phyloP scores from a whole-genome alignment of 1,140 invertebrate species.

The Theocolax elegans region DNA sequence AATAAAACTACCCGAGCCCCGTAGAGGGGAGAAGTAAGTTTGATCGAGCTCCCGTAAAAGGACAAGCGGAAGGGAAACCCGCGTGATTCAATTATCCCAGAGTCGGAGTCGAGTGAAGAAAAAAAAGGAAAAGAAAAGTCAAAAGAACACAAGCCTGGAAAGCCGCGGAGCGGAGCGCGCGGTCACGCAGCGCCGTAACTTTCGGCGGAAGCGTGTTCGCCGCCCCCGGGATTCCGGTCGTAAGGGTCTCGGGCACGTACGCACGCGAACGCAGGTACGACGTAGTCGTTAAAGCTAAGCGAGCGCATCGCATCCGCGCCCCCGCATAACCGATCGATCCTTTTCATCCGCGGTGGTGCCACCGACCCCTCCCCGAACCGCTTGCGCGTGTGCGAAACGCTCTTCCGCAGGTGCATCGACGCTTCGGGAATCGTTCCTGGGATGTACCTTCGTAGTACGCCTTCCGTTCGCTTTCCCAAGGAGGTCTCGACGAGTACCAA shows the following conservation, averaged over 20 bases:
- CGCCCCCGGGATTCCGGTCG: conserved; percentile 45
- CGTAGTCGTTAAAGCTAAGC: conserved; percentile 46
- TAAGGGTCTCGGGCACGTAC: conserved; percentile 51
- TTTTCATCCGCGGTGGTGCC: background rate
- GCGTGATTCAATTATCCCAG: no score
- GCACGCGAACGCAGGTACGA: background rate
- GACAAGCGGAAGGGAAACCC: background rate
- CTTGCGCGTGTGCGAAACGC: background rate
- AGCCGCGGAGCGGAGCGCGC: conserved; percentile 27
- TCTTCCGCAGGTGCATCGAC: background rate
- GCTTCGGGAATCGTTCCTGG: conserved; percentile 2
- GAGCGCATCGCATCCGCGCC: conserved; percentile 42
- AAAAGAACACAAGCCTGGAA: no score
- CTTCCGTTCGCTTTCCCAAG: background rate
- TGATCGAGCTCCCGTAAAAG: no score
- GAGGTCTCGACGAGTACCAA: no score
- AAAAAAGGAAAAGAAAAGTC: no score
- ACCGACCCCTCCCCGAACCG: conserved; percentile 1
- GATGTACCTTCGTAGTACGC: background rate
- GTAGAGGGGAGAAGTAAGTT: background rate
- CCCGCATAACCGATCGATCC: conserved; percentile 7
- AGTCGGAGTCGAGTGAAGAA: no score
- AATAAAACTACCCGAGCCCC: background rate
- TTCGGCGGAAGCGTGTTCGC: conserved; percentile 44
- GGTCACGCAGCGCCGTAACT: conserved; percentile 43